These are phyloP conservation scores for Labeo rohita DNA, from an alignment of 2,113 vertebrate genomes.

Conservation along the genomic window DNA sequence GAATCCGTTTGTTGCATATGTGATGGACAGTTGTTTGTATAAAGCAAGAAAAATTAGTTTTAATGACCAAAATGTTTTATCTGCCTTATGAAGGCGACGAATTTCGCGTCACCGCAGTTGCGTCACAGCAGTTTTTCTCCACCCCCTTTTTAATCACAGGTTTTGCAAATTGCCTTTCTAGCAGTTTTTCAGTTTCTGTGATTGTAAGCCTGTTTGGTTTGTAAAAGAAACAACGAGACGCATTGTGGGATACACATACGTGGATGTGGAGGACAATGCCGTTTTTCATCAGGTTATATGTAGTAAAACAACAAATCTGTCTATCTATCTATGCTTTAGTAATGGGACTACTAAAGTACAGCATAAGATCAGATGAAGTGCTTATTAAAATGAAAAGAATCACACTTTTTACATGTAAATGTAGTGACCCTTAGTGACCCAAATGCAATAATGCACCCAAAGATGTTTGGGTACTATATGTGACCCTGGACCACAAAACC, in stretches of 20 bases:
- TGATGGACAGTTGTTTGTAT: neutral
- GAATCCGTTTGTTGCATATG: neutral
- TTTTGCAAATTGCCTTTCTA: neutral
- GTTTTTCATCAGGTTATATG: neutral
- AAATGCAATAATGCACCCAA: neutral
- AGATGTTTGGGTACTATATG: neutral
- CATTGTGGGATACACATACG: constrained; percentile 71
- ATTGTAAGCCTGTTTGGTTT: constrained; percentile 63
- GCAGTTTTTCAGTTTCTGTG: neutral
- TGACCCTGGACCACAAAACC: no score
- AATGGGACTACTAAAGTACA: no score
- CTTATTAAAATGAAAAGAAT: neutral
- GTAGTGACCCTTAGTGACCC: neutral
- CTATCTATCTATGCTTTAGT: neutral
- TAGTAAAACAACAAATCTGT: constrained; percentile 9
- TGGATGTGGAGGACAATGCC: constrained; percentile 46
- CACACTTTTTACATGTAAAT: neutral
- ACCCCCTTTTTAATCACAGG: neutral
- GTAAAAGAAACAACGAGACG: constrained; percentile 61
- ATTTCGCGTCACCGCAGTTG: neutral
- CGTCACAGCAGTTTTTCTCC: neutral
- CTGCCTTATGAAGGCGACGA: neutral
- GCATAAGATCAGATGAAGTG: neutral
- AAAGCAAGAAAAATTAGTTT: neutral
- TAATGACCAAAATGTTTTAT: neutral